Evolutionary conservation across 2,113 vertebrate genomes (phyloP).

Genomic region (Callaeas wilsoni): DNA sequence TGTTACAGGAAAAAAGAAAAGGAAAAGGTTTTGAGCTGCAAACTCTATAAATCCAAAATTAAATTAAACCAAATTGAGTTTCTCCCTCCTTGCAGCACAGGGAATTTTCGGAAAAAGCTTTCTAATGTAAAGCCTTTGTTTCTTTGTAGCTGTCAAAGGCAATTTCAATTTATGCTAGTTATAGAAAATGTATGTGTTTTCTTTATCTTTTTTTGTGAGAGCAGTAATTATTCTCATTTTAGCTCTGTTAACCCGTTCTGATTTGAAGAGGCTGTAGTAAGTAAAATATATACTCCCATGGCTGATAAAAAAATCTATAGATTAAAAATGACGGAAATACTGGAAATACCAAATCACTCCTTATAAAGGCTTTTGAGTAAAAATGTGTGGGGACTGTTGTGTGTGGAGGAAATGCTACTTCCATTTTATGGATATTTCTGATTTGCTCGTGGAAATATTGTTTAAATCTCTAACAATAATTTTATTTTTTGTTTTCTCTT

Average conservation of each 20-base stretch:
- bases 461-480: background rate
- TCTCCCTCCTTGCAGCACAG: rapidly evolving
- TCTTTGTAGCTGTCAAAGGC: background rate
- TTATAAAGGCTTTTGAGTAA: background rate
- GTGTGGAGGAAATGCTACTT: background rate
- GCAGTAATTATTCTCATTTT: background rate
- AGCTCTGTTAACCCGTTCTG: background rate
- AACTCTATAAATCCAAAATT: background rate
- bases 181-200: background rate
- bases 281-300: background rate
- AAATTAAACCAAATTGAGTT: background rate
- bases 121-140: background rate
- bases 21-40: background rate
- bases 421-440: background rate
- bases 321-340: background rate
- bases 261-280: background rate
- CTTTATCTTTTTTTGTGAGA: background rate
- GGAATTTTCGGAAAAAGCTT: background rate
- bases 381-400: background rate
- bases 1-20: background rate
- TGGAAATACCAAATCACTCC: background rate
- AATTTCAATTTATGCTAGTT: background rate
- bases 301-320: background rate
- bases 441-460: background rate
- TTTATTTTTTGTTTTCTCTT: background rate